These are phyloP conservation scores for Pollimyrus isidori DNA, from an alignment of 2,113 vertebrate species.

Conservation along the genomic window DNA sequence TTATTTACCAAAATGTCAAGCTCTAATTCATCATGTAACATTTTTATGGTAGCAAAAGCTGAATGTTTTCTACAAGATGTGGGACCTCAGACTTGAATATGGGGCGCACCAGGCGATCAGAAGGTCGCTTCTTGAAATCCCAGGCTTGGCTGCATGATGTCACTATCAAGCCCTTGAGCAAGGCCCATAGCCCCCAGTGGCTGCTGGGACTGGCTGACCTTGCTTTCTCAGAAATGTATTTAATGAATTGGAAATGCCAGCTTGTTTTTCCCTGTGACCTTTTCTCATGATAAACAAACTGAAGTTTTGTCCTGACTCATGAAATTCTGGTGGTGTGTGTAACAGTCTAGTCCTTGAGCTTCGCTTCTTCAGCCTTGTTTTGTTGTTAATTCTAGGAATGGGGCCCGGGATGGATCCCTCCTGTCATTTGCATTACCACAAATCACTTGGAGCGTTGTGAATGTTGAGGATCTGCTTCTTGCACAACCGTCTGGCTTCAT, in stretches of 20 bases:
- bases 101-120: neutral
- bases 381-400: neutral
- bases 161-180: neutral
- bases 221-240: neutral
- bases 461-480: neutral
- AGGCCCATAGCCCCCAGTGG: neutral
- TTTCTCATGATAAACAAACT: neutral
- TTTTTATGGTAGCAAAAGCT: neutral
- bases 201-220: neutral
- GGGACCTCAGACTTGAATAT: too few relatives aligned
- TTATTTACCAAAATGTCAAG: neutral
- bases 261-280: neutral
- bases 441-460: neutral
- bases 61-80: neutral
- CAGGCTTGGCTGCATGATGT: neutral
- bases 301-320: neutral
- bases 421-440: neutral
- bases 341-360: neutral
- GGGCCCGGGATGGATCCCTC: neutral
- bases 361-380: neutral
- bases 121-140: neutral
- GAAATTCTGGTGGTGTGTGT: neutral
- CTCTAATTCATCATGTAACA: neutral
- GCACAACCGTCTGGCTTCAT: neutral
- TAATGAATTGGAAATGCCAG: conserved; percentile 1